Percentiles rank a stretch among this genome's conserved stretches.
These are phyloP conservation scores for Acrobasis suavella DNA, from an alignment of 2,888 invertebrate genomes.

Conservation along the genomic window DNA sequence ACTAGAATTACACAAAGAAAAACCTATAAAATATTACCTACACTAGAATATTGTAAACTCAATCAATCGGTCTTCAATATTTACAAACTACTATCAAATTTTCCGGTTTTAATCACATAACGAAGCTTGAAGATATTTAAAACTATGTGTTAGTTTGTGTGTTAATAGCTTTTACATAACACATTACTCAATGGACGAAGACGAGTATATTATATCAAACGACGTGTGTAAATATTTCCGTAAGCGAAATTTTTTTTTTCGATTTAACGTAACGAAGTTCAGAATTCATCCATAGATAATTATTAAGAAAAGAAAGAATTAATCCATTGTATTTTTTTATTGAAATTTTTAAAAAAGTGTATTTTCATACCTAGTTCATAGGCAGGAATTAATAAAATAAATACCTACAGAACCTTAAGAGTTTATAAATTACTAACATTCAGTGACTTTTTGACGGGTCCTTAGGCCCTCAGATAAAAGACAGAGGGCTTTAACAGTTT, in stretches of 20 bases:
- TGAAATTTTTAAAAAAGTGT: too few relatives aligned
- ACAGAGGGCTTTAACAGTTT: too few relatives aligned
- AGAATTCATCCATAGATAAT: too few relatives aligned
- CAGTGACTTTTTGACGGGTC: too few relatives aligned
- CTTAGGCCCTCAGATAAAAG: too few relatives aligned
- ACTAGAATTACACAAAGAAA: too few relatives aligned
- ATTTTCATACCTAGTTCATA: too few relatives aligned
- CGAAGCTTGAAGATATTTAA: background rate
- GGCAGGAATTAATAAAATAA: too few relatives aligned
- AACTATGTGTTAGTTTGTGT: slow-evolving; percentile 8
- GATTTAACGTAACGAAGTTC: background rate
- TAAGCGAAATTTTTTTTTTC: background rate
- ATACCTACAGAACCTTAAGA: too few relatives aligned
- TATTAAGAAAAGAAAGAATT: too few relatives aligned
- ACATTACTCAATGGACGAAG: background rate
- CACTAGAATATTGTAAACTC: background rate
- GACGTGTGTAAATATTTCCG: slow-evolving; percentile 2
- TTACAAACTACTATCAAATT: background rate
- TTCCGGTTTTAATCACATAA: background rate
- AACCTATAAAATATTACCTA: background rate
- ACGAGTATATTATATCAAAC: slow-evolving; percentile 7
- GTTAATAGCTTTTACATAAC: slow-evolving; percentile 18
- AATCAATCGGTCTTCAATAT: background rate
- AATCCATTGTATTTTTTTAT: too few relatives aligned
- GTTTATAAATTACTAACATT: too few relatives aligned